Percentiles rank a stretch among this genome's conserved stretches.
Evolutionary conservation across 2,888 invertebrate genomes (phyloP).

Genomic region (Pristionchus fissidentatus): DNA sequence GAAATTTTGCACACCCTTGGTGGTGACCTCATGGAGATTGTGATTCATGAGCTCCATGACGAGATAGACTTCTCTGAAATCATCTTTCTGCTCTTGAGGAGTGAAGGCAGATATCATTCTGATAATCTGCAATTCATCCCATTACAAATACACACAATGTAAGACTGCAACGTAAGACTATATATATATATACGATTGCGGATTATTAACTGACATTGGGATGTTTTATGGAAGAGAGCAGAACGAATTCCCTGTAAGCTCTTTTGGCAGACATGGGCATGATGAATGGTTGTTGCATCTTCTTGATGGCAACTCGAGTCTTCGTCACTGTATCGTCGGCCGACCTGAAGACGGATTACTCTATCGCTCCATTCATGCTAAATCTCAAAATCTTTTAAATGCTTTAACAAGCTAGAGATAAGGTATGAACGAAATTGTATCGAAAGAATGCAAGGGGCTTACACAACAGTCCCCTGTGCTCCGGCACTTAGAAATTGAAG

Average conservation of each 20-base stretch:
- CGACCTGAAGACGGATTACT: slow-evolving; percentile 80
- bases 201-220: slow-evolving; percentile 88
- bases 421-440: neutral
- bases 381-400: neutral
- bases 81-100: slow-evolving; percentile 94
- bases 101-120: slow-evolving; percentile 98
- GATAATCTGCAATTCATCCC: slow-evolving; percentile 81
- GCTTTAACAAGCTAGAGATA: neutral
- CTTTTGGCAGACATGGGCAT: slow-evolving; percentile 99
- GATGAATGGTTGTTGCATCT: slow-evolving; percentile 98
- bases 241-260: slow-evolving; percentile 98
- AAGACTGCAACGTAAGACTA: too few species aligned
- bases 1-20: too few species aligned
- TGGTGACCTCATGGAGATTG: slow-evolving; percentile 66
- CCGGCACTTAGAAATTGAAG: slow-evolving; percentile 63
- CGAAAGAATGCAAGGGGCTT: slow-evolving; percentile 41
- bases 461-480: slow-evolving; percentile 67
- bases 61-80: slow-evolving; percentile 95
- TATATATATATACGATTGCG: too few species aligned
- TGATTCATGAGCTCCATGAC: slow-evolving; percentile 87
- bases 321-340: slow-evolving; percentile 95
- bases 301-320: slow-evolving; percentile 96
- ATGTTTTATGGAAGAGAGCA: slow-evolving; percentile 99
- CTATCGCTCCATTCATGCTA: neutral
- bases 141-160: neutral